Evolutionary conservation across 1,140 invertebrate genomes (phyloP), one percentile per base, ranked within the genome.

Genomic region (Leptinotarsa undecemlineata): DNA sequence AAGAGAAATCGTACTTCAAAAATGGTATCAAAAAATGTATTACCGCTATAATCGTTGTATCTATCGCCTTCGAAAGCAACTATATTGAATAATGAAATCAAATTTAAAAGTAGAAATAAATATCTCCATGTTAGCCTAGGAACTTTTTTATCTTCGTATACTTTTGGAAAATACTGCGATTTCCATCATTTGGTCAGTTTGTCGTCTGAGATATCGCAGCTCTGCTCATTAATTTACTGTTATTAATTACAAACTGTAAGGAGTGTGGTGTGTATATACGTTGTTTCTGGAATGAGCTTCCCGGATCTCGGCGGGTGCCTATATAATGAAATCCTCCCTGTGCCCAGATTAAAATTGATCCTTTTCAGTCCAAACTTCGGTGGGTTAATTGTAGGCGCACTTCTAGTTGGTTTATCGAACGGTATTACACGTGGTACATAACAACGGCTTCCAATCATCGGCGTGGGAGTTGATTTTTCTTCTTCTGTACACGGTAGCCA

Each of bases 311-410:
- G n/a, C n/a, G 51, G 51, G n/a, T n/a, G 3, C 51, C 51, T 57
- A 11, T n/a, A 57, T 57, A 57, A 57, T 57, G 51, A 14, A 57
- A 57, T 57, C 51, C 33, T n/a, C 51, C 3, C 51, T 57, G n/a
- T 15, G 13, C 63, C 63, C 63, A 64, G 63, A 64, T 64, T 64
- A 64, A 26, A 64, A 33, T 64, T 64, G 63, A 64, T 0, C 63
- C 63, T 13, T 64, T 64, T 64, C 63, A 20, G 63, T 20, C 21
- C 1, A 64, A 64, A 64, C 21, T 64, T 64, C 20, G 63, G 63
- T 64, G 15, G 20, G 63, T 26, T 64, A 21, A 64, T 64, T 64
- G 63, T 21, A 64, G 20, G 63, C 17, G 63, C 63, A 23, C 14
- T 64, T 64, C 26, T 21, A 64, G 20, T 23, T 64, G 14, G 26